These are phyloP conservation scores for Glyptemys insculpta DNA, from an alignment of 2,797 vertebrate species.

Conservation along the genomic window DNA sequence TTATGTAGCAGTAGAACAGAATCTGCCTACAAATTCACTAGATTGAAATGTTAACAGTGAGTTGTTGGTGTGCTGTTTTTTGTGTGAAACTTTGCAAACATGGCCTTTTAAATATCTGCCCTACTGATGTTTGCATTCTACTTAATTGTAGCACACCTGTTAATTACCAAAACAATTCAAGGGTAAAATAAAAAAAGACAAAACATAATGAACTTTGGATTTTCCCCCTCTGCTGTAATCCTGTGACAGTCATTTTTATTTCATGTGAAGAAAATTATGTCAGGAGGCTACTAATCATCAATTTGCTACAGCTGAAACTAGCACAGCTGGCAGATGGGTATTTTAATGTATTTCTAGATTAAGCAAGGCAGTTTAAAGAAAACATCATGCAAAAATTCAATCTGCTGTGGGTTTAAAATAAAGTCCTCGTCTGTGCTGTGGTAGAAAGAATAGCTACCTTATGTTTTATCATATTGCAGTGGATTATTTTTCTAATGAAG, in stretches of 20 bases:
- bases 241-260: constrained; percentile 58
- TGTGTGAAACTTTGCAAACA: not conserved
- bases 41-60: not conserved
- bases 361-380: constrained; percentile 81
- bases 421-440: constrained; percentile 76
- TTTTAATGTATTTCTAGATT: constrained; percentile 83
- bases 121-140: constrained; percentile 4
- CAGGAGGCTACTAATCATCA: constrained; percentile 77
- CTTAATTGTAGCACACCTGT: constrained; percentile 26
- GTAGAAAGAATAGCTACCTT: constrained; percentile 76
- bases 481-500: constrained; percentile 81
- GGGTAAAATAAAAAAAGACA: constrained; percentile 16
- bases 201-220: constrained; percentile 11
- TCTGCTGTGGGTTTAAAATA: constrained; percentile 80
- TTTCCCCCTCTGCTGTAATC: constrained; percentile 49
- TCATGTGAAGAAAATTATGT: constrained; percentile 74
- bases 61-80: not conserved
- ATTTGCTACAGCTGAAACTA: constrained; percentile 78
- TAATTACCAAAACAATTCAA: constrained; percentile 60
- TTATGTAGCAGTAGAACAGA: not conserved
- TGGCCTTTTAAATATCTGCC: not conserved
- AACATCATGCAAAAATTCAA: constrained; percentile 80
- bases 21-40: not conserved
- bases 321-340: constrained; percentile 82
- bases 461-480: constrained; percentile 78